Evolutionary conservation across 2,888 invertebrate species (phyloP).

Genomic region (Colostygia pectinataria): DNA sequence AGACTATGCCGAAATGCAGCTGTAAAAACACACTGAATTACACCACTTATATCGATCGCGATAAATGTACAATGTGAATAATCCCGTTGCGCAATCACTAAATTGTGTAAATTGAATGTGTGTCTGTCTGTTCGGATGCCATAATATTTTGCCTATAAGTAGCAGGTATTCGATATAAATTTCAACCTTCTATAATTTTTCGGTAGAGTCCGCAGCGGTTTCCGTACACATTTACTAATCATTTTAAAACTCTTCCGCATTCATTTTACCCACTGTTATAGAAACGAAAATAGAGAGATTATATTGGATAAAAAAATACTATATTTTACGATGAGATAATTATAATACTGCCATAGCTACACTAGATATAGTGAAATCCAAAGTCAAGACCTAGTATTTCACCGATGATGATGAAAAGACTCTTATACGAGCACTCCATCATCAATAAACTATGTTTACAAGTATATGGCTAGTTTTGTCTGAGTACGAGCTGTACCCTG

Average conservation of each 20-base stretch:
- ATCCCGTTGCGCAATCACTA: constrained; percentile 52
- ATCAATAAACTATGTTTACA: too few relatives aligned
- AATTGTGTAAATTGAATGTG: constrained; percentile 12
- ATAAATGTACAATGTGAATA: constrained; percentile 39
- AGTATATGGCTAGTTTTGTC: too few relatives aligned
- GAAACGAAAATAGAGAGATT: not conserved
- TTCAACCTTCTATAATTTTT: not conserved
- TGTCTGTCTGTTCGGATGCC: constrained; percentile 9
- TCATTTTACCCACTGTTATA: not conserved
- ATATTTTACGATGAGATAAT: constrained; percentile 31
- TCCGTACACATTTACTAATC: too few relatives aligned
- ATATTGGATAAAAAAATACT: constrained; percentile 12
- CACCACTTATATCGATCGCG: constrained; percentile 60
- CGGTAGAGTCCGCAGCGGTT: too few relatives aligned
- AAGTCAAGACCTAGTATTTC: too few relatives aligned
- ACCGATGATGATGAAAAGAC: too few relatives aligned
- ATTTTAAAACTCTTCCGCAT: too few relatives aligned
- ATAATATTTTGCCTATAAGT: constrained; percentile 3
- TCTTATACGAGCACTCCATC: too few relatives aligned
- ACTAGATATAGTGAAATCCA: too few relatives aligned
- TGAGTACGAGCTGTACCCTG: too few relatives aligned
- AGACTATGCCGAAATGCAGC: constrained; percentile 72
- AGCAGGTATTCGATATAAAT: constrained; percentile 1
- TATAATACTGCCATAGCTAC: constrained; percentile 28
- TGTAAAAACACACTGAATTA: constrained; percentile 75